Evolutionary conservation across 2,797 vertebrate genomes (phyloP), one percentile per base, ranked within the genome.

Genomic region (Sardinella longiceps): DNA sequence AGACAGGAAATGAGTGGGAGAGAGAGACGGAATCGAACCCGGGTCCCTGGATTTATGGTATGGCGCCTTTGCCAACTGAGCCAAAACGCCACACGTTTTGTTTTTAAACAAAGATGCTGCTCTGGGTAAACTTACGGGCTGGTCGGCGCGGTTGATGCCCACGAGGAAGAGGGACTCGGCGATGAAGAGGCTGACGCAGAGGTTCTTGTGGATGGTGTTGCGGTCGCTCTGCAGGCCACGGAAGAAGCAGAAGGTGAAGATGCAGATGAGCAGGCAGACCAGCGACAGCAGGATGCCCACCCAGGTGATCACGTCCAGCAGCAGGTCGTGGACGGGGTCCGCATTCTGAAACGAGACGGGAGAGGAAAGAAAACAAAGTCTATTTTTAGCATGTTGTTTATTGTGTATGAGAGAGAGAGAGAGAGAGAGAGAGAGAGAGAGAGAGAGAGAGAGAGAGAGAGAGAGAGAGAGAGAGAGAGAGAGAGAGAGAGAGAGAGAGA

Each of bases 181-280:
- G 86, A 99, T 96, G 12, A 99, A 99, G 43, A 99, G 96, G 88
- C 98, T 98, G 92, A 99, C 95, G 90, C 98, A 99, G 84, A 99
- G 94, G 91, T 99, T 99, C 94, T 99, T 99, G 89, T 99, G 98
- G 93, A 99, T 99, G 1, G 98, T 99, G 93, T 99, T 99, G 20
- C 98, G 96, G 86, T 99, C 98, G 0, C 98, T 99, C 94, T 99
- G 98, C 74, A 99, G 97, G 37, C 98, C 98, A 0, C 97, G 97
- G 95, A 99, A 99, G 94, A 99, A 99, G 95, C 98, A 99, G 94
- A 99, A 99, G 86, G 98, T 99, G 96, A 99, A 99, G 96, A 99
- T 97, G 95, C 98, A 98, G 93, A 99, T 97, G 93, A 99, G 95
- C 89, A 99, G 97, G 92, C 98, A 99, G 88, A 99, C 97, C 86